Conservation (phyloP, 2,797 vertebrate genomes). For the Myotis planiceps region DNA sequence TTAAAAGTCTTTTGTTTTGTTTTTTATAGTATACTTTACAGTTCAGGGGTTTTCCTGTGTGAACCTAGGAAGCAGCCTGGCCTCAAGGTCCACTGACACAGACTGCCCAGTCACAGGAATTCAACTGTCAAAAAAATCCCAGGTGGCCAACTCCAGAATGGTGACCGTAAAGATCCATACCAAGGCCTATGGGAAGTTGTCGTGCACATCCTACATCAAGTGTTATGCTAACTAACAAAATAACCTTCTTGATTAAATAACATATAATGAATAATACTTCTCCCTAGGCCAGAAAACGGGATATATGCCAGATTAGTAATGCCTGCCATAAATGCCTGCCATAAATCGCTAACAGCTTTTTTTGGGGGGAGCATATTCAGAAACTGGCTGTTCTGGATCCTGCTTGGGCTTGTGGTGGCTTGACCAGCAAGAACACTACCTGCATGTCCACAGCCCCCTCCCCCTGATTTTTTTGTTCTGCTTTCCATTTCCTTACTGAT, state of each 20-base stretch:
- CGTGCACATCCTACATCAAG: not conserved
- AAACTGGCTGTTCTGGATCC: not conserved
- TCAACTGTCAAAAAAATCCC: not conserved
- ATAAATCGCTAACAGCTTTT: not conserved
- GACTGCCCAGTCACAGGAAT: not conserved
- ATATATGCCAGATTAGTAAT: not conserved
- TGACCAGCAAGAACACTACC: not conserved
- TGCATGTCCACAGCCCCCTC: not conserved
- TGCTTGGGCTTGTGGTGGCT: not conserved
- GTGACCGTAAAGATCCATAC: not conserved
- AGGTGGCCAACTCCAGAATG: not conserved
- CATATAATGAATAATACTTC: not conserved
- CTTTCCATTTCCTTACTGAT: not conserved
- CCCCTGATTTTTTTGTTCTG: not conserved
- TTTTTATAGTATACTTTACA: not conserved
- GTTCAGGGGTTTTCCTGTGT: not conserved
- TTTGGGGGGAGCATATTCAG: not conserved
- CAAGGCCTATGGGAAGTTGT: not conserved
- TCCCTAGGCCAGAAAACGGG: not conserved
- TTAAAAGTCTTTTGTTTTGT: not conserved
- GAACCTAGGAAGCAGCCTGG: not conserved
- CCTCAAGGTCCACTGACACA: not conserved
- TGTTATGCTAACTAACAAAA: not conserved
- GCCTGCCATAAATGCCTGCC: not conserved
- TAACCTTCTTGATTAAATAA: not conserved